phyloP scores from a whole-genome alignment of 2,888 invertebrate species.

The Synanthedon tipuliformis region DNA sequence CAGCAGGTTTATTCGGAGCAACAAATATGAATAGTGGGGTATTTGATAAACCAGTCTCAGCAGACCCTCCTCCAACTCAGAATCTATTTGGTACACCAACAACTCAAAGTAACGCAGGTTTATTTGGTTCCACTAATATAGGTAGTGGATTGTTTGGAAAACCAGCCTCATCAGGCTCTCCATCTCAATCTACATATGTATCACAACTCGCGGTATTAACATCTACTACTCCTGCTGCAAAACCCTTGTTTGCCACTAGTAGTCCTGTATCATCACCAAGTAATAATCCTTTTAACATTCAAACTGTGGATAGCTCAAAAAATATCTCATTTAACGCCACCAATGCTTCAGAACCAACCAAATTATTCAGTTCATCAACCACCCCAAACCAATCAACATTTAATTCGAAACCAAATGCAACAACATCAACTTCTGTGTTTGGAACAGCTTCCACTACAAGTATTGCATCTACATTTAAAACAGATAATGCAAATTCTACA shows the following conservation, averaged over 20 bases:
- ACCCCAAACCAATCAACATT: not conserved
- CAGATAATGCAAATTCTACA: conserved; percentile 7
- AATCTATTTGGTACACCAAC: not conserved
- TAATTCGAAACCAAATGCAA: not conserved
- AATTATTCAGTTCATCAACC: not conserved
- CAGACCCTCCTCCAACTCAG: not conserved
- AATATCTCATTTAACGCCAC: not conserved
- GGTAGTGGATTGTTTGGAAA: too few relatives aligned
- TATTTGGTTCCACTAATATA: too few relatives aligned
- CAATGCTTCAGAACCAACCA: not conserved
- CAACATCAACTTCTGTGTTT: conserved; percentile 10
- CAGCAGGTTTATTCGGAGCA: too few relatives aligned
- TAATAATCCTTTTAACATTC: conserved; percentile 40
- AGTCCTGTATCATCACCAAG: conserved; percentile 2
- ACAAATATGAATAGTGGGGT: too few relatives aligned
- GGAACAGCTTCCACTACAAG: conserved; percentile 5
- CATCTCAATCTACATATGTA: not conserved
- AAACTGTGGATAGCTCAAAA: conserved; percentile 8
- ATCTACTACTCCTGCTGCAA: not conserved
- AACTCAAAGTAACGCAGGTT: not conserved
- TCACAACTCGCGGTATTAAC: not conserved
- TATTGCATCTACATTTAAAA: conserved; percentile 8
- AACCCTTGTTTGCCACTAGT: not conserved
- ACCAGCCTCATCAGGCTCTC: too few relatives aligned
- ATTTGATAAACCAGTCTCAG: too few relatives aligned